Evolutionary conservation across 1,140 invertebrate species (phyloP).

Genomic region (Hyposmocoma kahamanoa): DNA sequence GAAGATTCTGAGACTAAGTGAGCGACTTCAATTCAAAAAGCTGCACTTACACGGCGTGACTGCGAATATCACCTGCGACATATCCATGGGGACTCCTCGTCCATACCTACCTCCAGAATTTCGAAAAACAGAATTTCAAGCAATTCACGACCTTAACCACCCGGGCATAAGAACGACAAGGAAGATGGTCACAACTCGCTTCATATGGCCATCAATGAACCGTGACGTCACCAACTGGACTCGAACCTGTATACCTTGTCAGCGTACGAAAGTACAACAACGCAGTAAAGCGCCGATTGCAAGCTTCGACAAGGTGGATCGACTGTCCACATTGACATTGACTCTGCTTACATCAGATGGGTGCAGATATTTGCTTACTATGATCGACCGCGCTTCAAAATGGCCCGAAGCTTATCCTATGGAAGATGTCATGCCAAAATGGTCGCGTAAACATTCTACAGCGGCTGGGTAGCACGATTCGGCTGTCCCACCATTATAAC

Average conservation of each 20-base stretch:
- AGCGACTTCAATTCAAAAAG: not conserved
- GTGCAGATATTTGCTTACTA: slow-evolving; percentile 22
- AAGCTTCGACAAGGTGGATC: not conserved
- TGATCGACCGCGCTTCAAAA: slow-evolving; percentile 30
- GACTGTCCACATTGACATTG: not conserved
- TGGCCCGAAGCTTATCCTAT: slow-evolving; percentile 36
- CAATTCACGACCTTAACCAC: slow-evolving; percentile 33
- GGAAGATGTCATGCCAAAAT: slow-evolving; percentile 38
- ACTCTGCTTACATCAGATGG: not conserved
- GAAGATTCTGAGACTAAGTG: not conserved
- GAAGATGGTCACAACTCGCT: slow-evolving; percentile 33
- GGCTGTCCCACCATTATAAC: slow-evolving; percentile 33
- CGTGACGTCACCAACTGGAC: slow-evolving; percentile 32
- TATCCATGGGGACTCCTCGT: not conserved
- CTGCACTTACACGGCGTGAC: not conserved
- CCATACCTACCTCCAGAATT: slow-evolving; percentile 15
- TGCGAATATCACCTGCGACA: not conserved
- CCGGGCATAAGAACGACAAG: slow-evolving; percentile 24
- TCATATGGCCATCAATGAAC: slow-evolving; percentile 50
- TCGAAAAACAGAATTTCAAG: slow-evolving; percentile 11
- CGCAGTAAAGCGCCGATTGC: not conserved
- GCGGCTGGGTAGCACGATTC: slow-evolving; percentile 45
- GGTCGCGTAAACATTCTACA: slow-evolving; percentile 34
- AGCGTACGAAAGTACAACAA: slow-evolving; percentile 8
- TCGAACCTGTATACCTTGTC: slow-evolving; percentile 15